Percentiles rank a stretch among this genome's conserved stretches.
Evolutionary conservation across 2,797 vertebrate species (phyloP).

Genomic region (Alcedo quadribrachys): DNA sequence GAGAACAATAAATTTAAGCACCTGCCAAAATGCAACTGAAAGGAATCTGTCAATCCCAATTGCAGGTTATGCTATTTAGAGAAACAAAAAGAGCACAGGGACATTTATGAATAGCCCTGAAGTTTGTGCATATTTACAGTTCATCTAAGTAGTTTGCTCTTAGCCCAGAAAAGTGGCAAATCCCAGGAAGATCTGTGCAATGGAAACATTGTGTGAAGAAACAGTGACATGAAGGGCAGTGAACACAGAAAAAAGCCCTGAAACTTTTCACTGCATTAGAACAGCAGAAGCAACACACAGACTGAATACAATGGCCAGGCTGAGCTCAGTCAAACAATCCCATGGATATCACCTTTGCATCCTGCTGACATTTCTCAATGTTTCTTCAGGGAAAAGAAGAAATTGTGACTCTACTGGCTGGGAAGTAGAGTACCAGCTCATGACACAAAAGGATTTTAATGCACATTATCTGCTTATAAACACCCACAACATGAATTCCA

Average conservation of each 20-base stretch:
- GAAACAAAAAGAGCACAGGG: background rate
- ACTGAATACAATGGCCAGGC: background rate
- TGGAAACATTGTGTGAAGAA: background rate
- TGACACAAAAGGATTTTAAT: background rate
- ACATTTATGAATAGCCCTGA: background rate
- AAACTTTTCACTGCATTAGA: background rate
- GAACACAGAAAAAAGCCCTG: background rate
- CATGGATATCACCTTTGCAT: background rate
- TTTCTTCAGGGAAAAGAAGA: background rate
- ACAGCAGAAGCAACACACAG: background rate
- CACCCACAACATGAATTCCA: background rate
- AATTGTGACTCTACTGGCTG: background rate
- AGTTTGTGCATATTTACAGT: background rate
- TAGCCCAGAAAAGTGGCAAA: background rate
- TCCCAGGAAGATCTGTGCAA: background rate
- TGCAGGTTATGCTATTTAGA: background rate
- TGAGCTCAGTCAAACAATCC: background rate
- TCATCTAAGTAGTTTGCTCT: background rate
- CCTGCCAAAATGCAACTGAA: background rate
- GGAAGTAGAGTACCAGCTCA: background rate
- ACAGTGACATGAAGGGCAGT: background rate
- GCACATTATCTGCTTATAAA: background rate
- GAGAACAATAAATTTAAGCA: background rate
- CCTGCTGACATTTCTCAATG: background rate
- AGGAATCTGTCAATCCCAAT: background rate